Percentiles rank a stretch among this genome's conserved stretches.
Conservation (phyloP, 2,797 vertebrate genomes). For the Anomalospiza imberbis region DNA sequence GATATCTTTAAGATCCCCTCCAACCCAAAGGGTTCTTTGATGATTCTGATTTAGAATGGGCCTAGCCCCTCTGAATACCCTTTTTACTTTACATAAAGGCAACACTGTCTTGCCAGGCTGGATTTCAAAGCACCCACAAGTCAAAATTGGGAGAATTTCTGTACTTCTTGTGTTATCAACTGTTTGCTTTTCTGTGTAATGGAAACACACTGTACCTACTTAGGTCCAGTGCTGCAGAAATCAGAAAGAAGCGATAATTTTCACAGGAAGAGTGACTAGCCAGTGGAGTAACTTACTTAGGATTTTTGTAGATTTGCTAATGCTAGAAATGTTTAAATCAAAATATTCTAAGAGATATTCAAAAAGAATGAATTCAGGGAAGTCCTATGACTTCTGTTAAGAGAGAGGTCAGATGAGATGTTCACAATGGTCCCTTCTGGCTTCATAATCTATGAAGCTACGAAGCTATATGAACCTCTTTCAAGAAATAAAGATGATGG, state of each 20-base stretch:
- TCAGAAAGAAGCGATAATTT: background rate
- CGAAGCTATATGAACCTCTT: conserved; percentile 17
- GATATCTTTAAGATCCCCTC: background rate
- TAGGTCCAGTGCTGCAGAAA: background rate
- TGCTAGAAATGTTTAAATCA: background rate
- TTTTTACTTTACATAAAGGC: background rate
- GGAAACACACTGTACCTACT: background rate
- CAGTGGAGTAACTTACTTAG: background rate
- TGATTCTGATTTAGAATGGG: background rate
- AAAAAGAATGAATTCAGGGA: background rate
- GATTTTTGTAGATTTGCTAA: background rate
- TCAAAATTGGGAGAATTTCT: background rate
- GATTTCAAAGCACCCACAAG: background rate
- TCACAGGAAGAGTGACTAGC: background rate
- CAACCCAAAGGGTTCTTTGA: background rate
- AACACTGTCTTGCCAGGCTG: background rate
- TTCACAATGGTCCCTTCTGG: conserved; percentile 12
- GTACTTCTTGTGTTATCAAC: background rate
- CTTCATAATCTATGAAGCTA: conserved; percentile 7
- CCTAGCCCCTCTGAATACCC: accelerated
- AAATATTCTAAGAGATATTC: background rate
- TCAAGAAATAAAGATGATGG: conserved; percentile 39
- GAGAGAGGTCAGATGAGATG: background rate
- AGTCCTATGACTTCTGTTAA: background rate
- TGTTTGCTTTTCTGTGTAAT: background rate